Base-by-base conservation (phyloP, 1,140 invertebrate species). In the Drosophila pachea region DNA sequence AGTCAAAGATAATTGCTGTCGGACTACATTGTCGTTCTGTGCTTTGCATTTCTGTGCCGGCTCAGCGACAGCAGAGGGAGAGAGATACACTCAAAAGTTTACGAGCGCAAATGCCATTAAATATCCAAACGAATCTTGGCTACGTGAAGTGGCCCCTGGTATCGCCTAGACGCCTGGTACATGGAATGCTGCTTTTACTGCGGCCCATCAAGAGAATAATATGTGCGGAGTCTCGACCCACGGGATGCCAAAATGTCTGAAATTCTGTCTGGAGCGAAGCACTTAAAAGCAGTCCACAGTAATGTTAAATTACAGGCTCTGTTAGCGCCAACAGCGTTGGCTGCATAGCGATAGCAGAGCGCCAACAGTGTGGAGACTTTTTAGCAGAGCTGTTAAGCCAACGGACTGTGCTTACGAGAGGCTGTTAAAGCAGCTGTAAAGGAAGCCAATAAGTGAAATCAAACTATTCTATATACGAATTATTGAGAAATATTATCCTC, bases 1-100 rank as follows among this genome's bases (percentile, higher is more conserved):
- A 86, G 81, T 86, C 79, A 74, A 84, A 74, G 81, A 84, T 84
- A 84, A 84, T 84, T 84, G 79, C 76, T 71, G 55, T 29, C 22
- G 31, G 62, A 53, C 66, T 58, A 84, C 70, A 70, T 73, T 76
- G 79, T 84, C 65, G 50, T 56, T 47, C 68, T 68, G 58, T 49
- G 64, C 78, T 82, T 82, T 82, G 78, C 71, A 68, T 75, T 83
- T 71, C 60, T 68, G 32, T n/a, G 70, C 35, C 36, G 53, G 35
- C 54, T 38, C 33, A 52, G 22, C 22, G 1, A 22, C 22, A 22
- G 22, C 22, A 22, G 22, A 22, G 22, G 47, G 43, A 76, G 79
- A 47, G 16, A 47, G 16, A 83, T 79, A 83, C 68, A 79, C 79
- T 76, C 68, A 74, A 86, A 84, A 86, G 76, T 84, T 84, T 84